phyloP scores from a whole-genome alignment of 2,797 vertebrate genomes.

The Glyptemys insculpta region DNA sequence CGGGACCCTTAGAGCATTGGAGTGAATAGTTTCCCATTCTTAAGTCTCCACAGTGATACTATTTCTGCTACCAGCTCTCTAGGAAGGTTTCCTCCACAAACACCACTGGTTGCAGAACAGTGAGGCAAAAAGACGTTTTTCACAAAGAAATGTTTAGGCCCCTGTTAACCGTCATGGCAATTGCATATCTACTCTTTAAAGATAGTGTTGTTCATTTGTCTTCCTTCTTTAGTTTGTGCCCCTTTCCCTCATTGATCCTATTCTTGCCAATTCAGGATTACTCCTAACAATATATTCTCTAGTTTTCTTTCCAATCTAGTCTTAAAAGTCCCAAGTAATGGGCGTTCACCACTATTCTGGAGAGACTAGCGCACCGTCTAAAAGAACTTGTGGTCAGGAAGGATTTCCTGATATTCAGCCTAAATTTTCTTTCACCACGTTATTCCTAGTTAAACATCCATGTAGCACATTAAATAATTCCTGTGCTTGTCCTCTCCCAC shows the following conservation, averaged over 20 bases:
- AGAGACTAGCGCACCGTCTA: not conserved
- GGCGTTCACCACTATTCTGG: not conserved
- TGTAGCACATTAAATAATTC: not conserved
- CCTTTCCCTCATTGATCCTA: not conserved
- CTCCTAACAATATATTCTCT: not conserved
- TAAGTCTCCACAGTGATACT: conserved; percentile 39
- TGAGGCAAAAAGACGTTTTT: not conserved
- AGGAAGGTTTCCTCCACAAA: not conserved
- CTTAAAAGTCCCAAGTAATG: not conserved
- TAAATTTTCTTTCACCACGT: not conserved
- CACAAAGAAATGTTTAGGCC: not conserved
- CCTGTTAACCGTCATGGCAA: not conserved
- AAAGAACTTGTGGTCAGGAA: not conserved
- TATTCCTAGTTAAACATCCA: not conserved
- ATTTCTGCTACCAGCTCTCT: conserved; percentile 60
- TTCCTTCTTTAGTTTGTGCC: not conserved
- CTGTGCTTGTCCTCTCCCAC: not conserved
- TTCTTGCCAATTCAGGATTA: not conserved
- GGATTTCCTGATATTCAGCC: not conserved
- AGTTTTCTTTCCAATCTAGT: not conserved
- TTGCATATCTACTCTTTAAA: not conserved
- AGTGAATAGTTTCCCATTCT: conserved; percentile 47
- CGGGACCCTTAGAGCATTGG: not conserved
- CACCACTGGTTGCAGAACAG: not conserved
- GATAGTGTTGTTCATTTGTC: not conserved